Percentiles rank a stretch among this genome's conserved stretches.
Conservation (phyloP, 2,888 invertebrate species). For the Sarcophaga subvicina region DNA sequence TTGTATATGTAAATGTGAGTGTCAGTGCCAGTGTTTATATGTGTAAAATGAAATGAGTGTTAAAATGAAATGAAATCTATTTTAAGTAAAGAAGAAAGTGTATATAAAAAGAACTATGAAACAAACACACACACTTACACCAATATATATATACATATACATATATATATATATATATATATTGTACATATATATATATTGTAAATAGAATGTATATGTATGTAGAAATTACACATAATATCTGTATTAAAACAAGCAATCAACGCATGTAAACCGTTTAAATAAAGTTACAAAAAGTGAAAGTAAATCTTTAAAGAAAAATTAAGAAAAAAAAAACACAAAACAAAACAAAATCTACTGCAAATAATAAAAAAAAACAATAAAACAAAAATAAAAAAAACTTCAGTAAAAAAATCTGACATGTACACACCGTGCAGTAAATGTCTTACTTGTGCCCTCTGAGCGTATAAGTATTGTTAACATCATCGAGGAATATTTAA, state of each 20-base stretch:
- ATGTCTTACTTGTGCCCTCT: too few species aligned
- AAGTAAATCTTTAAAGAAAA: neutral
- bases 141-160: neutral
- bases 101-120: conserved; percentile 8
- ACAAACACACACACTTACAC: neutral
- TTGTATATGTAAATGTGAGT: neutral
- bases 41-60: conserved; percentile 55
- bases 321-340: neutral
- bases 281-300: conserved; percentile 34
- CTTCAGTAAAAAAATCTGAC: too few species aligned
- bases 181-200: conserved; percentile 6
- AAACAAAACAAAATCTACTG: too few species aligned
- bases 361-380: neutral
- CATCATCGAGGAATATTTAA: too few species aligned
- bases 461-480: too few species aligned
- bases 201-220: conserved; percentile 11
- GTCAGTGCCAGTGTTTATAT: neutral
- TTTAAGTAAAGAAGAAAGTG: conserved; percentile 47
- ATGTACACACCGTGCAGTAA: too few species aligned
- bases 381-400: neutral
- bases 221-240: too few species aligned
- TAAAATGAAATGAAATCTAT: conserved; percentile 62
- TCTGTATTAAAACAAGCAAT: too few species aligned
- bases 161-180: neutral
- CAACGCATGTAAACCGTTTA: neutral